Evolutionary conservation across 2,888 invertebrate genomes (phyloP).

Genomic region (Amiota minor): DNA sequence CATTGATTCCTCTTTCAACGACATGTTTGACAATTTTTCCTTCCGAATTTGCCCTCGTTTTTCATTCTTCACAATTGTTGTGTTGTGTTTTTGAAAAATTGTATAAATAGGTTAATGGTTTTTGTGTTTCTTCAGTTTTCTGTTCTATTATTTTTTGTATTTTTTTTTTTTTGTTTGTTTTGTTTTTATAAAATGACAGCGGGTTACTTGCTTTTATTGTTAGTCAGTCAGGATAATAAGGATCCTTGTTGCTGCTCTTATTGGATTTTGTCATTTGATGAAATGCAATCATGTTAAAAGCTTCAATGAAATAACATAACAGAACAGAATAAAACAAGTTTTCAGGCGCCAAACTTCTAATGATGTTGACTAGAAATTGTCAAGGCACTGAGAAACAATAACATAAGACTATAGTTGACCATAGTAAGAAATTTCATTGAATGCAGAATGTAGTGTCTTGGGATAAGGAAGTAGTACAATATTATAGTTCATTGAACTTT

Average conservation of each 20-base stretch:
- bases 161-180: background rate
- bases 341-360: constrained; percentile 12
- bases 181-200: constrained; percentile 14
- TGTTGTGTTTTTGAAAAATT: constrained; percentile 19
- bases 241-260: background rate
- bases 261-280: constrained; percentile 22
- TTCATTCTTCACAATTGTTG: background rate
- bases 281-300: constrained; percentile 27
- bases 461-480: no score
- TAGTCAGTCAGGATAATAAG: background rate
- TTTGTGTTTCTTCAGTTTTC: background rate
- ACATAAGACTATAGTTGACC: no score
- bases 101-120: constrained; percentile 24
- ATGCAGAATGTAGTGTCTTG: no score
- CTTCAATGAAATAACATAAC: background rate
- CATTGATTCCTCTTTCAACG: constrained; percentile 2
- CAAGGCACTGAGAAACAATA: no score
- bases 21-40: constrained; percentile 24
- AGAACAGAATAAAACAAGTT: background rate
- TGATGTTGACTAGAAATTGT: no score
- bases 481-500: no score
- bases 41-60: background rate
- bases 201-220: background rate
- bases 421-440: no score
- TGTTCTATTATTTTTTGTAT: background rate